Base-by-base conservation (phyloP, 2,113 vertebrate species). In the Sminthopsis crassicaudata region DNA sequence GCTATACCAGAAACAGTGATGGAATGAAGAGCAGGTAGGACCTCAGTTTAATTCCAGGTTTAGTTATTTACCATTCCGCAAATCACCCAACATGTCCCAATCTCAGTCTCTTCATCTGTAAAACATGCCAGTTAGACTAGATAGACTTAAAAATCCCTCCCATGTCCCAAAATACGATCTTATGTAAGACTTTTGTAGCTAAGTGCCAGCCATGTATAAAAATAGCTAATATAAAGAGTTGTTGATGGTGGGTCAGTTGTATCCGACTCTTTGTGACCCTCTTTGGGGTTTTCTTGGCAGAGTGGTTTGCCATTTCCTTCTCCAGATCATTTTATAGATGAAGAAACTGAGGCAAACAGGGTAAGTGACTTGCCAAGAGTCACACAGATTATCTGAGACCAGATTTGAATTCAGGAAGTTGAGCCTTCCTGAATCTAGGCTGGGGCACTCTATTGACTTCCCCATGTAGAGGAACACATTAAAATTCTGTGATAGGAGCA, bases 191-290 rank as follows among this genome's bases (percentile, higher is more conserved):
- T n/a, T 84, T 84, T 84, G 67, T 42, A 84, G 16, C 16, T n/a
- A 42, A 67, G 36, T n/a, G 36, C n/a, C 67, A 8, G 16, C n/a
- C 19, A 42, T 8, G 42, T 84, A 42, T 84, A 42, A 42, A 36
- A 97, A 96, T 92, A 98, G 94, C 94, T 97, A 94, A 95, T 90
- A 94, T 92, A 53, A 19, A 22, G 0, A 57, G 25, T 57, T 57
- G 8, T 25, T 55, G 54, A 27, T 57, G 55, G 23, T 57, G 25
- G 27, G 27, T 60, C 26, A 60, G 0, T 60, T 25, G 25, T 60
- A 30, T 30, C 57, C 3, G 12, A 67, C 3, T 67, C 30, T 30
- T 16, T 3, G 0, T 67, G 30, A 67, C 30, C 30, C 10, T 16
- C 30, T 30, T 60, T 60, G 57, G 57, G 27, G 30, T 67, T 36